Evolutionary conservation across 1,140 invertebrate genomes (phyloP).

Genomic region (Yoshiicerus persimilis): DNA sequence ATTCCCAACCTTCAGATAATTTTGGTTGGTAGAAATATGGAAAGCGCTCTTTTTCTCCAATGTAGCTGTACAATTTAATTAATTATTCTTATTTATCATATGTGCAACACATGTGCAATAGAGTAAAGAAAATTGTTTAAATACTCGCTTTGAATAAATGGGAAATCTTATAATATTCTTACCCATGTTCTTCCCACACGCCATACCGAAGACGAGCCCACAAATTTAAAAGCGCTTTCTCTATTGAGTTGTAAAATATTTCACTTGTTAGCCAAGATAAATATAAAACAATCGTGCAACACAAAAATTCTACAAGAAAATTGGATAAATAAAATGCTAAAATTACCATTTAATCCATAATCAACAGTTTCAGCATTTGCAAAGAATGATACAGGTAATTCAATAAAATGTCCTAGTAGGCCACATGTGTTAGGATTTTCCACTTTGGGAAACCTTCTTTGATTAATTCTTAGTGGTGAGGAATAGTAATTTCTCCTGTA

Average conservation of each 20-base stretch:
- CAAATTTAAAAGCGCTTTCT: conserved; percentile 14
- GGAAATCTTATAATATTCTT: too few relatives aligned
- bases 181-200: conserved; percentile 34
- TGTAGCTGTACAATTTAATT: background rate
- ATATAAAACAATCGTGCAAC: background rate
- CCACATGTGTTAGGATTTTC: conserved; percentile 38
- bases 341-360: too few relatives aligned
- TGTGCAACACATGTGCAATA: too few relatives aligned
- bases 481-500: background rate
- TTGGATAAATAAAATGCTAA: too few relatives aligned
- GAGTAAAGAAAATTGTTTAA: too few relatives aligned
- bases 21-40: conserved; percentile 29
- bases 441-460: background rate
- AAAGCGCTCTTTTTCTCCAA: background rate
- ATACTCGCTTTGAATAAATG: too few relatives aligned
- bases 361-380: too few relatives aligned
- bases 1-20: background rate
- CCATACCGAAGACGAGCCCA: conserved; percentile 37
- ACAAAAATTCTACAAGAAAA: too few relatives aligned
- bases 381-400: conserved; percentile 3
- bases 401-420: conserved; percentile 16
- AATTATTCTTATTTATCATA: too few relatives aligned
- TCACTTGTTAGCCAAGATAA: too few relatives aligned
- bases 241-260: too few relatives aligned
- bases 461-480: background rate